phyloP scores from a whole-genome alignment of 2,888 invertebrate species.

The Lepidonotus clava region DNA sequence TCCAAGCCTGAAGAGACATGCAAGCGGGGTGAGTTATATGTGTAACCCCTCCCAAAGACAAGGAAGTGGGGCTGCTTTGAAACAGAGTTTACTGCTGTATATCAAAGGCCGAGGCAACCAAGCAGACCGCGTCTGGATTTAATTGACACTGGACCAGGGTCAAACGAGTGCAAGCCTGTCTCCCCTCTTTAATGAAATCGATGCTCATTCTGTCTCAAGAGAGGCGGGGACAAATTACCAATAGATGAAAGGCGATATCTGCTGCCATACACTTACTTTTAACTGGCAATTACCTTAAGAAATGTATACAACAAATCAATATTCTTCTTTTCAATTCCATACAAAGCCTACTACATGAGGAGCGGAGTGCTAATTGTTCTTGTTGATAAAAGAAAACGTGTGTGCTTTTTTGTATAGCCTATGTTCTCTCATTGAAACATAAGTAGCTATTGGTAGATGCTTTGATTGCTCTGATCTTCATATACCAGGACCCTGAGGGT shows the following conservation, averaged over 20 bases:
- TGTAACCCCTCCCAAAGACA: not conserved
- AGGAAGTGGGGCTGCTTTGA: not conserved
- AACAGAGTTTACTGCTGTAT: not conserved
- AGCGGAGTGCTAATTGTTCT: not conserved
- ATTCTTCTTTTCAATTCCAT: not conserved
- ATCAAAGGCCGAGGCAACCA: not conserved
- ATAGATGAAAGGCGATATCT: not conserved
- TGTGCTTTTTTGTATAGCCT: not conserved
- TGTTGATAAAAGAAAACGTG: not conserved
- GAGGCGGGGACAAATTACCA: not conserved
- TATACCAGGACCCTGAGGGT: too few relatives aligned
- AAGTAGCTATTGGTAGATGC: not conserved
- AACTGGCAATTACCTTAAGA: not conserved
- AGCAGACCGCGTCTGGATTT: not conserved
- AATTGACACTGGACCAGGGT: not conserved
- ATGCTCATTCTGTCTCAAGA: not conserved
- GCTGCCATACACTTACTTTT: not conserved
- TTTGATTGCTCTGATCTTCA: too few relatives aligned
- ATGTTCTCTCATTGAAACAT: not conserved
- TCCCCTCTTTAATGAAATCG: constrained; percentile 1
- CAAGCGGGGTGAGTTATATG: not conserved
- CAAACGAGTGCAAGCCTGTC: not conserved
- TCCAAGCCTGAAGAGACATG: not conserved
- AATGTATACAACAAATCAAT: not conserved
- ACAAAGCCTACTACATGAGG: not conserved